phyloP scores from a whole-genome alignment of 2,888 invertebrate species.

The Drosophila birchii region DNA sequence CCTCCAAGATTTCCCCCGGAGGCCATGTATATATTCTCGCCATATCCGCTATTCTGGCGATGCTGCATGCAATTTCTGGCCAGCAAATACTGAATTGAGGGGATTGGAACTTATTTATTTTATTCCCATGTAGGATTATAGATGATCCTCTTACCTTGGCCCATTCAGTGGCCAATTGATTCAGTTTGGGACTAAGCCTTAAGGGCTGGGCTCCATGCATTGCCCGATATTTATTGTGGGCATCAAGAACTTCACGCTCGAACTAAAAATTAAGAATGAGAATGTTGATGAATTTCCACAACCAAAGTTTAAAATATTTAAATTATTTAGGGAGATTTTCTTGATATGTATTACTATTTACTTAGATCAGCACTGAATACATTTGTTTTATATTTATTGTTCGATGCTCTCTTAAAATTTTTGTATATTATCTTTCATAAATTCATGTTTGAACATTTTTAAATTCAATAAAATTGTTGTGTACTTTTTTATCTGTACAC shows the following conservation, averaged over 20 bases:
- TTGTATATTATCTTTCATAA: not conserved
- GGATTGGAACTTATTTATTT: not conserved
- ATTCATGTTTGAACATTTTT: not conserved
- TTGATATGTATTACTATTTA: too few relatives aligned
- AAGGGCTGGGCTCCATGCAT: constrained; percentile 90
- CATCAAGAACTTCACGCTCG: constrained; percentile 89
- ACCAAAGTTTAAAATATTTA: too few relatives aligned
- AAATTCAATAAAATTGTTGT: too few relatives aligned
- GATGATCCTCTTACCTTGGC: constrained; percentile 85
- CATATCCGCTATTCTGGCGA: constrained; percentile 91
- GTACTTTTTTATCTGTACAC: not conserved
- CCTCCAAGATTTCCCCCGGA: constrained; percentile 89
- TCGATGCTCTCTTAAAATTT: not conserved
- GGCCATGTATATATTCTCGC: constrained; percentile 93
- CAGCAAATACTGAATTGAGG: constrained; percentile 78
- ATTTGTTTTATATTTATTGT: not conserved
- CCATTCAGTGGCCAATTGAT: constrained; percentile 90
- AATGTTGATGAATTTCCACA: not conserved
- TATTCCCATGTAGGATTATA: not conserved
- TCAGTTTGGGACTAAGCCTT: constrained; percentile 88
- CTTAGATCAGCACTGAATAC: not conserved
- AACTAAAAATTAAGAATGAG: constrained; percentile 83
- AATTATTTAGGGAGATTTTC: not conserved
- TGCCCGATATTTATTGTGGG: constrained; percentile 90
- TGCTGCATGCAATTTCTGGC: constrained; percentile 89